These are phyloP conservation scores for Ceriagrion tenellum DNA, from an alignment of 2,888 invertebrate species.

Conservation along the genomic window DNA sequence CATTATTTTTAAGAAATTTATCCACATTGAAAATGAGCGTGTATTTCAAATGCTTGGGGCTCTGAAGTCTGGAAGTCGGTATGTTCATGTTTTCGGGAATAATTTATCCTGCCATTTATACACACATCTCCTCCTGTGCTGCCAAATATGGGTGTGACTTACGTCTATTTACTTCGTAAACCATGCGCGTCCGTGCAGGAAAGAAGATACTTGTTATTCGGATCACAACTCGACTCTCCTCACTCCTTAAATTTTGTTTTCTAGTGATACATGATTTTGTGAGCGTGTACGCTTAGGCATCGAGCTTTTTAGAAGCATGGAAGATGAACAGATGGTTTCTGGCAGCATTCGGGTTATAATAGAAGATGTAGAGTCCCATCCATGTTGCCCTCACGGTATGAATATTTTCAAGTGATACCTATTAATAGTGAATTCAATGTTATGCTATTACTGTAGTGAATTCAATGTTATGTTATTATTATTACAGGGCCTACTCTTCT, in stretches of 20 bases:
- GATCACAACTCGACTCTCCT: not conserved
- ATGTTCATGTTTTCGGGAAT: too few species aligned
- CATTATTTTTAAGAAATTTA: too few species aligned
- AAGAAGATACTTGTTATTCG: not conserved
- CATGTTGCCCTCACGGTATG: slow-evolving; percentile 85
- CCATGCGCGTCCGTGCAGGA: not conserved
- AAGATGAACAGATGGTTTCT: not conserved
- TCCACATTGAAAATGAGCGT: too few species aligned
- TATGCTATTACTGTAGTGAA: not conserved
- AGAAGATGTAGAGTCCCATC: slow-evolving; percentile 83
- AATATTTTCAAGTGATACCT: not conserved
- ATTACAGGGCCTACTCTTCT: slow-evolving; percentile 83
- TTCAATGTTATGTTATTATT: not conserved
- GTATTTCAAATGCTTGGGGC: too few species aligned
- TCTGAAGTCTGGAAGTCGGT: too few species aligned
- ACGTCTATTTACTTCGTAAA: not conserved
- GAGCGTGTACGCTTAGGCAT: not conserved
- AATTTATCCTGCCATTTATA: too few species aligned
- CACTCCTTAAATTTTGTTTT: not conserved
- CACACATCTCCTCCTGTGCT: too few species aligned
- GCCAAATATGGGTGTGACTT: not conserved
- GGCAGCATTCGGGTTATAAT: slow-evolving; percentile 76
- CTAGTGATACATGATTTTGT: not conserved
- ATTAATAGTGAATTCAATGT: not conserved
- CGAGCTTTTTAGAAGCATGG: not conserved